Percentiles rank a stretch among this genome's conserved stretches.
phyloP scores from a whole-genome alignment of 1,140 invertebrate species.

The Ladona fulva region DNA sequence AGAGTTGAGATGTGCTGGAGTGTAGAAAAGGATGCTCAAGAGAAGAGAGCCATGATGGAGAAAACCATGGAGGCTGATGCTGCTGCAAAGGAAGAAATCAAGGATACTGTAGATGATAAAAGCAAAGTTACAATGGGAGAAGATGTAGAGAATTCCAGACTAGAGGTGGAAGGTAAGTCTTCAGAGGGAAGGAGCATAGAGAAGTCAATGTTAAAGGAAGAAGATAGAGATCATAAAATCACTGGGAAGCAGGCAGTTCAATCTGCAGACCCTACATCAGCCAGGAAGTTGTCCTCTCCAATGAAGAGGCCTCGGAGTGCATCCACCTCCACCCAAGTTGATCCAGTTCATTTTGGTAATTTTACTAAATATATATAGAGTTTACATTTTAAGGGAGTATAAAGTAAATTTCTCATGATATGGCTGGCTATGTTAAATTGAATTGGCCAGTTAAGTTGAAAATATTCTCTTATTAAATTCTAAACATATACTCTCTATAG shows the following conservation, averaged over 20 bases:
- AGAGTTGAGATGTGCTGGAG: constrained; percentile 22
- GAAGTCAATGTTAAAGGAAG: not conserved
- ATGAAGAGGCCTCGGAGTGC: constrained; percentile 40
- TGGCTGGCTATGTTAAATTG: too few species aligned
- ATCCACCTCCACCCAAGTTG: constrained; percentile 68
- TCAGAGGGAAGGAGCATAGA: not conserved
- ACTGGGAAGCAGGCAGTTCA: not conserved
- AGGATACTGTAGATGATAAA: constrained; percentile 20
- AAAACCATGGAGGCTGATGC: constrained; percentile 31
- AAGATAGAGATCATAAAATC: not conserved
- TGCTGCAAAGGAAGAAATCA: constrained; percentile 16
- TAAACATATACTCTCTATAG: too few species aligned
- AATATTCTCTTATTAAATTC: too few species aligned
- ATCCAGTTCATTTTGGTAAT: constrained; percentile 70
- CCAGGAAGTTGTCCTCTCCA: constrained; percentile 5
- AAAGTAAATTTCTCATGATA: too few species aligned
- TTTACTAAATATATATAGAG: constrained; percentile 13
- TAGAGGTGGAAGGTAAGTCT: constrained; percentile 9
- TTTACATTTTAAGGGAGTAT: too few species aligned
- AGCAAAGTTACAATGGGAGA: constrained; percentile 11
- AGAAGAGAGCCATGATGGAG: not conserved
- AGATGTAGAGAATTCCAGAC: constrained; percentile 14
- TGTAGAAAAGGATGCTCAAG: constrained; percentile 28
- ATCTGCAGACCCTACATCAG: constrained; percentile 37
- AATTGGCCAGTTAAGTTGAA: too few species aligned